phyloP scores from a whole-genome alignment of 1,140 invertebrate species.

The Bicyclus anynana region DNA sequence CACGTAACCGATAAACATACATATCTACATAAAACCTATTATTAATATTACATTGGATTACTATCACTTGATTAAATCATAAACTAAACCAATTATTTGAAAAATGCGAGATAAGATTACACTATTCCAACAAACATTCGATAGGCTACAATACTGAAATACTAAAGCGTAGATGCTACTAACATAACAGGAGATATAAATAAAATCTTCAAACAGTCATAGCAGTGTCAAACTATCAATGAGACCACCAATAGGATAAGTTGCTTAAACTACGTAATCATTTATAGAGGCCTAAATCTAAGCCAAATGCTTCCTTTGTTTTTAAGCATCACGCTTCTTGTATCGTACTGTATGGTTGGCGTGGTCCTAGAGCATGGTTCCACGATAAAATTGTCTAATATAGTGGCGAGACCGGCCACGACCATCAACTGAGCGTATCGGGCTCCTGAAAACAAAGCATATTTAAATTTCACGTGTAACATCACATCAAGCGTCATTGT shows the following conservation, averaged over 20 bases:
- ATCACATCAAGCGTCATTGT: not conserved
- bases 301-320: slow-evolving; percentile 68
- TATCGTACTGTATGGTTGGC: slow-evolving; percentile 53
- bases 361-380: slow-evolving; percentile 58
- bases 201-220: slow-evolving; percentile 1
- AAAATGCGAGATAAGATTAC: slow-evolving; percentile 1
- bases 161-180: not conserved
- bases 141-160: slow-evolving; percentile 1
- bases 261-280: not conserved
- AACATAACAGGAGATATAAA: slow-evolving; percentile 1
- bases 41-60: not conserved
- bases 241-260: slow-evolving; percentile 3
- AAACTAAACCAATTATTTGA: slow-evolving; percentile 5
- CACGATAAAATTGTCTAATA: slow-evolving; percentile 45
- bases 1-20: not conserved
- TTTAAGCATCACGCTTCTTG: slow-evolving; percentile 67
- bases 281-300: slow-evolving; percentile 34
- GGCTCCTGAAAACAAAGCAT: slow-evolving; percentile 44
- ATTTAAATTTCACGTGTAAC: not conserved
- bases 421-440: slow-evolving; percentile 60
- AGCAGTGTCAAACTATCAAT: not conserved
- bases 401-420: slow-evolving; percentile 43
- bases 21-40: not conserved
- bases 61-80: not conserved
- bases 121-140: not conserved